Evolutionary conservation across 2,888 invertebrate species (phyloP), one percentile per base, ranked within the genome.

Genomic region (Coelinius sp.): DNA sequence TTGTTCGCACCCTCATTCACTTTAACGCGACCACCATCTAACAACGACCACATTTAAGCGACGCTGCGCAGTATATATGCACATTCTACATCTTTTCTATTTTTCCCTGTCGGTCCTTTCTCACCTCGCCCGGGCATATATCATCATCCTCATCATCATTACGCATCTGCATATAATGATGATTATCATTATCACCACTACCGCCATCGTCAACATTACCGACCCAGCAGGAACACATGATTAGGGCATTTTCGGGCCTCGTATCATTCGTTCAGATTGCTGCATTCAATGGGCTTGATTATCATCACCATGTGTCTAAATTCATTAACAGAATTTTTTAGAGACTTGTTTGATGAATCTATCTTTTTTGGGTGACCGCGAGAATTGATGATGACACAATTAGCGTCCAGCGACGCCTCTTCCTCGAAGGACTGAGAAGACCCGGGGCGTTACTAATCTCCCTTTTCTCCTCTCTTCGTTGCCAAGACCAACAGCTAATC

Each of bases 91-190:
- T 46, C 27, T 46, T 59, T n/a, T 14, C 17, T 35, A 53, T 25
- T 67, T 27, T n/a, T 7, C 1, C 38, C 20, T 67, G 20, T 53
- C 44, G 2, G 7, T 38, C 25, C 24, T 27, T 31, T 46, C 41
- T 65, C n/a, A 17, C 10, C 10, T 24, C n/a, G 27, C 25, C 25
- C 17, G 27, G 14, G 7, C 27, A 56, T 27, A n/a, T 14, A 27
- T 69, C 46, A 63, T 46, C 35, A 24, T 7, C 63, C 17, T 49
- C 69, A 52, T 38, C 67, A 27, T 22, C 25, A 53, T 25, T 25
- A 10, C 56, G n/a, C 14, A 53, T 53, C 12, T 12, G 7, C 22
- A n/a, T 53, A 53, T n/a, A 14, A 46, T n/a, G n/a, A n/a, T n/a
- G n/a, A n/a, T n/a, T 35, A 7, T 35, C 35, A 46, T 46, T 46